Base-by-base conservation (phyloP, 1,140 invertebrate species). In the Bombus pascuorum region DNA sequence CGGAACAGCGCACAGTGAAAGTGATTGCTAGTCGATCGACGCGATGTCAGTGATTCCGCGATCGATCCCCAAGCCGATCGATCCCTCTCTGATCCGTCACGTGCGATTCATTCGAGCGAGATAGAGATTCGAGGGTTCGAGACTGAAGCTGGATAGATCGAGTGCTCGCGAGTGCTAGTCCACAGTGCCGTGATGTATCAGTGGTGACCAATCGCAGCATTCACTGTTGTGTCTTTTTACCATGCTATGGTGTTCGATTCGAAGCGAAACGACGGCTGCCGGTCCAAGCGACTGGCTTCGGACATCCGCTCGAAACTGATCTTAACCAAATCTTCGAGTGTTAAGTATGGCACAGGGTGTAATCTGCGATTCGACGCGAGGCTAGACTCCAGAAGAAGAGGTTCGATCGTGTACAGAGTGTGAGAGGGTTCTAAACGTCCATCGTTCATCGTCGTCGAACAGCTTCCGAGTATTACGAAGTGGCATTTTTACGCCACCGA, bases 221-320 rank as follows among this genome's bases (percentile, higher is more conserved):
- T 53, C 42, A n/a, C 39, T 28, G 32, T 22, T 47, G n/a, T 25
- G 15, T 15, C 15, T 62, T 39, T 39, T 39, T 68, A 72, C 72
- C 79, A 86, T 81, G 87, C 25, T 81, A 78, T 37, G 83, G 79
- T 71, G 79, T n/a, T 66, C 53, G 68, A 65, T 66, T 59, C 68
- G 53, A 39, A 44, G 34, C 57, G 37, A 47, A 44, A 65, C 66
- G 59, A 65, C 47, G 86, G 44, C 37, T 71, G 62, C 53, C 73
- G 25, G 73, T 65, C 82, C 42, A 42, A 47, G n/a, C 42, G 81
- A 59, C 80, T 65, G 86, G 73, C 66, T 81, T 44, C 66, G 79
- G 75, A 75, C 83, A 62, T 79, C 77, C 65, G 13, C 57, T 71
- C 57, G 39, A 47, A 75, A 71, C 79, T 59, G 81, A 9, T 74